Conservation (phyloP, 2,888 invertebrate species). For the Drosophila niveifrons region DNA sequence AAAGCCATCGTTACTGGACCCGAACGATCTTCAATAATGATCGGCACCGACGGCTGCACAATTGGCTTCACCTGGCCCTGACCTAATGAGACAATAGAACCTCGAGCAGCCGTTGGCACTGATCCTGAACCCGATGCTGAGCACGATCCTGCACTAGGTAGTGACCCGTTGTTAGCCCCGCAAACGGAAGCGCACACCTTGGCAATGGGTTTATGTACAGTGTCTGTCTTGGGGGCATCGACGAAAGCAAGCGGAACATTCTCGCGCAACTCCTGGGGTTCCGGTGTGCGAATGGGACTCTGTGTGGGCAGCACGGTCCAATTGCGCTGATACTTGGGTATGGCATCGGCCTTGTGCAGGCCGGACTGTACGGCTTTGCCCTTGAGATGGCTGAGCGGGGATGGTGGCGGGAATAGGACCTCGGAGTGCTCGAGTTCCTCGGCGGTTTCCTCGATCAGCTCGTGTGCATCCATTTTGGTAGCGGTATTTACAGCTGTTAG, state of each 20-base stretch:
- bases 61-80: slow-evolving; percentile 11
- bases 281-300: slow-evolving; percentile 87
- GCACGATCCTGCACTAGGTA: neutral
- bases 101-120: slow-evolving; percentile 57
- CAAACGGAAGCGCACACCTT: slow-evolving; percentile 40
- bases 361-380: slow-evolving; percentile 86
- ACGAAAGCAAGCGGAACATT: slow-evolving; percentile 85
- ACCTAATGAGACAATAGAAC: slow-evolving; percentile 40
- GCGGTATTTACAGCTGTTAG: slow-evolving; percentile 22
- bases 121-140: slow-evolving; percentile 4
- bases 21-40: slow-evolving; percentile 85
- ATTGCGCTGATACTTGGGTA: slow-evolving; percentile 89
- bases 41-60: slow-evolving; percentile 77
- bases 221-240: slow-evolving; percentile 78
- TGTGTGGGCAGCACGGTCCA: slow-evolving; percentile 88
- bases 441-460: slow-evolving; percentile 82
- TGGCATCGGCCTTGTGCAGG: slow-evolving; percentile 88
- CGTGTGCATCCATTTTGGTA: slow-evolving; percentile 66
- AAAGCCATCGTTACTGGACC: slow-evolving; percentile 88
- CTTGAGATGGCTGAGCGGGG: slow-evolving; percentile 83
- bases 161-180: slow-evolving; percentile 11
- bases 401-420: slow-evolving; percentile 83
- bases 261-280: slow-evolving; percentile 86
- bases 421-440: slow-evolving; percentile 83
- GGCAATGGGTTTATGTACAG: slow-evolving; percentile 77